Conservation (phyloP, 2,113 vertebrate genomes). For the Megaceryle maxima region DNA sequence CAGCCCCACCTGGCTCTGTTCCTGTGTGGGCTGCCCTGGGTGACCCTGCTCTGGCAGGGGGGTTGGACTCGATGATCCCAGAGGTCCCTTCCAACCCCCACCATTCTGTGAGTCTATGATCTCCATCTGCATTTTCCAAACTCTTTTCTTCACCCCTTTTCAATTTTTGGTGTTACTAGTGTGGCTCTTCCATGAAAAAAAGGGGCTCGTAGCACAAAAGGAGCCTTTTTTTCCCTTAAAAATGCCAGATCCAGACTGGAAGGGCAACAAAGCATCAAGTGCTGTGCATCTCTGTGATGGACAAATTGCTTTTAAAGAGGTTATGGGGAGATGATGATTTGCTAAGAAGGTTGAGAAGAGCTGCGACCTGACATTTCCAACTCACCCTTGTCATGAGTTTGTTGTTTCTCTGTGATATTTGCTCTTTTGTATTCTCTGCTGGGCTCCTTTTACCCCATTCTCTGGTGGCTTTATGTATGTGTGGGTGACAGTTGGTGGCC, state of each 20-base stretch:
- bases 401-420: not conserved
- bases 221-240: not conserved
- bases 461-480: not conserved
- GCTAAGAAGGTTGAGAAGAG: not conserved
- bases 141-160: not conserved
- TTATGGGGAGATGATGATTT: not conserved
- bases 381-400: not conserved
- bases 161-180: not conserved
- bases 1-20: no score
- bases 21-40: no score
- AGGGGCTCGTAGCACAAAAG: not conserved
- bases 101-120: not conserved
- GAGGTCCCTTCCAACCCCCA: no score
- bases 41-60: no score
- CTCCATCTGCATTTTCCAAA: not conserved
- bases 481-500: not conserved
- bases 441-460: not conserved
- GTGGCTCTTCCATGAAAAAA: not conserved
- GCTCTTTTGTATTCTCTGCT: not conserved
- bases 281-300: not conserved
- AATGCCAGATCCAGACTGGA: not conserved
- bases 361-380: not conserved
- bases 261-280: not conserved
- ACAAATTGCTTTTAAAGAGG: not conserved
- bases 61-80: no score